These are phyloP conservation scores for Branchipolynoe longqiensis DNA, from an alignment of 2,888 invertebrate genomes.

Conservation along the genomic window DNA sequence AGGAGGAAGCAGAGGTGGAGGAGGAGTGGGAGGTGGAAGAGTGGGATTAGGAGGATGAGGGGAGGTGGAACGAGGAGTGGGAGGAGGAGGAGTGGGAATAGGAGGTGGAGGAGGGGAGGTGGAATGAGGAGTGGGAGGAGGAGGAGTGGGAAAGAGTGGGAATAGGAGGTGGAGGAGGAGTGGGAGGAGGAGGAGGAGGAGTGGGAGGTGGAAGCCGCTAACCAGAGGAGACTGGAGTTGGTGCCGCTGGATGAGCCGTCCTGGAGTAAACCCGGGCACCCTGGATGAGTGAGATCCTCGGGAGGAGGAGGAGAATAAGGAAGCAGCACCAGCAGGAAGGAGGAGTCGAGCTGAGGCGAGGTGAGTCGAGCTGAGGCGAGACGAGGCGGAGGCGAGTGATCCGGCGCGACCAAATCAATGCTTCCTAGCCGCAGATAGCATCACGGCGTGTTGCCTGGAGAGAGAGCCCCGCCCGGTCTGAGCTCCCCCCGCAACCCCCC, in stretches of 20 bases:
- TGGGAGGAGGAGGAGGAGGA: neutral
- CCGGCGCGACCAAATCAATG: conserved; percentile 34
- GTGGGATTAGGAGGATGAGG: no score
- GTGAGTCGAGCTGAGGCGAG: neutral
- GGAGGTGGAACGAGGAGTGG: neutral
- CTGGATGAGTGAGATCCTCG: neutral
- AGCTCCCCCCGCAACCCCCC: no score
- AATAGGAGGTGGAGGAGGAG: conserved; percentile 1
- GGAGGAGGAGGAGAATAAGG: neutral
- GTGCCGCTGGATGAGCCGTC: conserved; percentile 20
- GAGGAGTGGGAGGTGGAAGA: no score
- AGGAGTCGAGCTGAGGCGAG: neutral
- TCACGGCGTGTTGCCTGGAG: conserved; percentile 23
- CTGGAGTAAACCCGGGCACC: neutral
- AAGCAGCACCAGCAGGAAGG: conserved; percentile 18
- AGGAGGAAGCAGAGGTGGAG: no score
- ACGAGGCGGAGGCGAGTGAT: neutral
- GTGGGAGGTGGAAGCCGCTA: neutral
- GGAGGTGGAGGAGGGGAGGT: neutral
- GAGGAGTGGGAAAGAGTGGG: neutral
- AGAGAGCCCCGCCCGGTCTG: neutral
- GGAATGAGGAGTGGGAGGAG: neutral
- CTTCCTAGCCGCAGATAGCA: conserved; percentile 4
- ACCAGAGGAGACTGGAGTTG: conserved; percentile 41
- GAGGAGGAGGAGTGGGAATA: neutral